These are phyloP conservation scores for Poeciliopsis infans DNA, from an alignment of 2,797 vertebrate species.

Conservation along the genomic window DNA sequence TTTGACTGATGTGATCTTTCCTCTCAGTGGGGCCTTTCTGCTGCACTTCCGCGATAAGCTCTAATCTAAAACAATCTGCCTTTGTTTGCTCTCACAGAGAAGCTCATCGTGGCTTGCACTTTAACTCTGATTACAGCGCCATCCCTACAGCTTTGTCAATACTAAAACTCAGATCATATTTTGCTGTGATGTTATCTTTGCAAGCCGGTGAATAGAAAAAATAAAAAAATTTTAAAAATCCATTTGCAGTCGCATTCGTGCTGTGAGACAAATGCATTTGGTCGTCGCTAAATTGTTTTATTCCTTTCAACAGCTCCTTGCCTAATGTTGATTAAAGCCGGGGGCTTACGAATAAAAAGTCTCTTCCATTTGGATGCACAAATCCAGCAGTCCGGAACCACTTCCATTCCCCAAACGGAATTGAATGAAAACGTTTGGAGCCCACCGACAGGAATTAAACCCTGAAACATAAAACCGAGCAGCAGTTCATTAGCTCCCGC, in stretches of 20 bases:
- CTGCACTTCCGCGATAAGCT: conserved; percentile 45
- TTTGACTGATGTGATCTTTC: conserved; percentile 43
- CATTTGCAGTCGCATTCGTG: conserved; percentile 47
- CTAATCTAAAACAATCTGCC: conserved; percentile 20
- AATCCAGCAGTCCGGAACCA: conserved; percentile 44
- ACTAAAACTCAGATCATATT: conserved; percentile 30
- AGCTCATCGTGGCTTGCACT: conserved; percentile 49
- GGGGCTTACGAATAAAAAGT: conserved; percentile 70
- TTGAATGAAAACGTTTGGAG: conserved; percentile 29
- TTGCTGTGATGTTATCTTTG: conserved; percentile 37
- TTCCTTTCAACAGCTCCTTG: conserved; percentile 63
- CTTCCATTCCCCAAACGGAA: conserved; percentile 55
- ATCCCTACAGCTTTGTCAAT: conserved; percentile 45
- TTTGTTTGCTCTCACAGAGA: conserved; percentile 56
- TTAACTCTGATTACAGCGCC: conserved; percentile 49
- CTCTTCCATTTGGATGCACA: conserved; percentile 59
- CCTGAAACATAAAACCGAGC: conserved; percentile 39
- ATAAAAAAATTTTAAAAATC: background rate
- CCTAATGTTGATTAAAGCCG: conserved; percentile 70
- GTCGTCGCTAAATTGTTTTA: conserved; percentile 69
- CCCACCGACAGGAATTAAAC: conserved; percentile 32
- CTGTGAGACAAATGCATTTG: conserved; percentile 63
- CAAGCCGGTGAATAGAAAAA: conserved; percentile 48
- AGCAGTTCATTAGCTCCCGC: conserved; percentile 53
- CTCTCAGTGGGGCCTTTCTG: conserved; percentile 41